These are phyloP conservation scores for Hydrotaea diabolus DNA, from an alignment of 2,888 invertebrate genomes.

Conservation along the genomic window DNA sequence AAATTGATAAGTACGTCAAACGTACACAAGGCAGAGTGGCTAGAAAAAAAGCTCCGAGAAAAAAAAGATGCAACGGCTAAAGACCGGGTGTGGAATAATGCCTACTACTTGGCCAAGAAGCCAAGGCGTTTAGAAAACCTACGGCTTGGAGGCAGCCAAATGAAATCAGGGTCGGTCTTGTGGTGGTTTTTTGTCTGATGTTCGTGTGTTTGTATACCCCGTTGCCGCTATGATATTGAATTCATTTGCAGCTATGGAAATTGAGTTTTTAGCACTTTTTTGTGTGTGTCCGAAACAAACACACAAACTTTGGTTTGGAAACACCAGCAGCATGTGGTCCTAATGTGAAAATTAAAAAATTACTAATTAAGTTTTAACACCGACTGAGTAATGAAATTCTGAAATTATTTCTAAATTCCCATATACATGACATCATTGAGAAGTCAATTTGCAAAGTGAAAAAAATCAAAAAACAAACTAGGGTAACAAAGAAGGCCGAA, in stretches of 20 bases:
- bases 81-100: not conserved
- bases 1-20: conserved; percentile 68
- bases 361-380: conserved; percentile 59
- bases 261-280: conserved; percentile 61
- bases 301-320: conserved; percentile 13
- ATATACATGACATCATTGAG: conserved; percentile 48
- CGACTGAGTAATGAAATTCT: not conserved
- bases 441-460: conserved; percentile 22
- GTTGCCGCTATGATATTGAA: not conserved
- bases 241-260: conserved; percentile 27
- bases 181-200: conserved; percentile 21
- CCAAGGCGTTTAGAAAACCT: not conserved
- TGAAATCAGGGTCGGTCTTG: conserved; percentile 32
- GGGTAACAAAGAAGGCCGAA: not conserved
- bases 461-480: not conserved
- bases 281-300: conserved; percentile 22
- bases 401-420: conserved; percentile 45
- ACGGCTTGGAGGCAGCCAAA: not conserved
- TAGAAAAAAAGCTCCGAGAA: not conserved
- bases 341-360: conserved; percentile 63
- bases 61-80: conserved; percentile 34
- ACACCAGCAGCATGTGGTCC: conserved; percentile 46
- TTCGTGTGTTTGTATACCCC: not conserved
- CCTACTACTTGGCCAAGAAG: not conserved
- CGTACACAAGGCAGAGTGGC: not conserved